These are phyloP conservation scores for Criorhina ranunculi DNA, from an alignment of 2,888 invertebrate genomes.

Conservation along the genomic window DNA sequence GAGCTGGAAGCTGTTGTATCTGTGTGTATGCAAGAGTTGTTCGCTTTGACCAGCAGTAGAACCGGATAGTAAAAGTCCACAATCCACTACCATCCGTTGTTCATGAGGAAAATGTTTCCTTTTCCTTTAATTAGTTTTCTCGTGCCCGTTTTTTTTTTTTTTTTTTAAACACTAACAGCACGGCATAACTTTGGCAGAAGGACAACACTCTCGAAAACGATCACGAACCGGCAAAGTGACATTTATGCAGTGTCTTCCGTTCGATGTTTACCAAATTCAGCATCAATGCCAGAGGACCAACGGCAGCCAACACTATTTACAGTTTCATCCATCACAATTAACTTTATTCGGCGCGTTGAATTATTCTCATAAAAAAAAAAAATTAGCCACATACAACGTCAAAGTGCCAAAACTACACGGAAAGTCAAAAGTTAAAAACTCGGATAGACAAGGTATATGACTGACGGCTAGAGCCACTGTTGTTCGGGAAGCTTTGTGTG, in stretches of 20 bases:
- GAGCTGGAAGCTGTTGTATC: slow-evolving; percentile 22
- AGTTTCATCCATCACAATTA: slow-evolving; percentile 31
- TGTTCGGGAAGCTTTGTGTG: slow-evolving; percentile 27
- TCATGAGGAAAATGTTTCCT: slow-evolving; percentile 58
- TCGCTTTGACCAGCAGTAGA: slow-evolving; percentile 70
- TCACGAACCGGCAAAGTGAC: slow-evolving; percentile 37
- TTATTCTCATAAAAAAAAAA: not conserved
- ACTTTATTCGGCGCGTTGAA: slow-evolving; percentile 11
- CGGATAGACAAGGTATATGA: slow-evolving; percentile 6
- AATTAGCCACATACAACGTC: slow-evolving; percentile 24
- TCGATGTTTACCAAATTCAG: slow-evolving; percentile 45
- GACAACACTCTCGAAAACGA: not conserved
- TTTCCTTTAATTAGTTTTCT: slow-evolving; percentile 68
- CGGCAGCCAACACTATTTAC: slow-evolving; percentile 4
- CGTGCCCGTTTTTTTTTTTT: slow-evolving; percentile 36
- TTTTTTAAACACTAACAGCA: slow-evolving; percentile 19
- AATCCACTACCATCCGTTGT: slow-evolving; percentile 45
- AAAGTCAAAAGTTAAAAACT: slow-evolving; percentile 2
- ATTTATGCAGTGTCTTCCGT: slow-evolving; percentile 19
- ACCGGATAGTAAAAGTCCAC: slow-evolving; percentile 73
- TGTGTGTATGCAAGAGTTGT: slow-evolving; percentile 34
- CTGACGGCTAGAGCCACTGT: not conserved
- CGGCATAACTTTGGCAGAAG: slow-evolving; percentile 20
- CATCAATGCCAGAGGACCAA: slow-evolving; percentile 1
- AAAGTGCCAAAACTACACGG: not conserved